Percentiles rank a stretch among this genome's conserved stretches.
Conservation (phyloP, 2,797 vertebrate genomes). For the Sebastiscus albofasciatus region DNA sequence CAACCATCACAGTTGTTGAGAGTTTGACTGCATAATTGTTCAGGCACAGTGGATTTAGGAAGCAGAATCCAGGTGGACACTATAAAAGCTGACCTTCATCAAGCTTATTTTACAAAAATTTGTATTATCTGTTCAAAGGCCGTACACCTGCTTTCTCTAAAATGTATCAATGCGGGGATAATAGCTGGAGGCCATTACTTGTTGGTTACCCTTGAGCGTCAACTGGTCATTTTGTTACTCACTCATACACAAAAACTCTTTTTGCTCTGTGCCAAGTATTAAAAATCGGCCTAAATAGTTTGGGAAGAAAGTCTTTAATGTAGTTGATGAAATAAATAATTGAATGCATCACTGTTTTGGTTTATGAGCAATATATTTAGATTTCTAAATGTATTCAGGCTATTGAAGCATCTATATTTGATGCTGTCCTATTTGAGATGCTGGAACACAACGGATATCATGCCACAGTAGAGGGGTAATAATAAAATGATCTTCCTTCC, state of each 20-base stretch:
- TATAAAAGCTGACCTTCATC: neutral
- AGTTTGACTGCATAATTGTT: neutral
- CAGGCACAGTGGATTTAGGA: neutral
- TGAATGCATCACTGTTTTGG: neutral
- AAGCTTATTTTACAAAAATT: slow-evolving; percentile 2
- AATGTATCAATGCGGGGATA: slow-evolving; percentile 12
- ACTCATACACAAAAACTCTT: neutral
- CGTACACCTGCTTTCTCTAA: neutral
- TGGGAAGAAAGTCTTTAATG: neutral
- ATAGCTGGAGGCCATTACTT: slow-evolving; percentile 20
- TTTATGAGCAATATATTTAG: neutral
- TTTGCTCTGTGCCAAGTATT: neutral
- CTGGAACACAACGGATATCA: neutral
- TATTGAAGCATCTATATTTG: slow-evolving; percentile 20
- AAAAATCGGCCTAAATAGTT: neutral
- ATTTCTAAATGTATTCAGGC: slow-evolving; percentile 21
- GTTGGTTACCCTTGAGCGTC: slow-evolving; percentile 12
- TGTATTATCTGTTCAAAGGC: slow-evolving; percentile 24
- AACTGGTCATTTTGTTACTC: slow-evolving; percentile 3
- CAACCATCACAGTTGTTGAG: neutral
- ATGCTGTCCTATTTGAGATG: slow-evolving; percentile 24
- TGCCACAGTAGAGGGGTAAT: neutral
- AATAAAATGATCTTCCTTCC: neutral
- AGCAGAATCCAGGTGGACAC: too few species aligned
- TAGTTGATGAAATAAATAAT: neutral